A percentile compares a stretch with the other conserved stretches of the same genome.
phyloP scores from a whole-genome alignment of 2,888 invertebrate species.

The Harpalus rufipes region DNA sequence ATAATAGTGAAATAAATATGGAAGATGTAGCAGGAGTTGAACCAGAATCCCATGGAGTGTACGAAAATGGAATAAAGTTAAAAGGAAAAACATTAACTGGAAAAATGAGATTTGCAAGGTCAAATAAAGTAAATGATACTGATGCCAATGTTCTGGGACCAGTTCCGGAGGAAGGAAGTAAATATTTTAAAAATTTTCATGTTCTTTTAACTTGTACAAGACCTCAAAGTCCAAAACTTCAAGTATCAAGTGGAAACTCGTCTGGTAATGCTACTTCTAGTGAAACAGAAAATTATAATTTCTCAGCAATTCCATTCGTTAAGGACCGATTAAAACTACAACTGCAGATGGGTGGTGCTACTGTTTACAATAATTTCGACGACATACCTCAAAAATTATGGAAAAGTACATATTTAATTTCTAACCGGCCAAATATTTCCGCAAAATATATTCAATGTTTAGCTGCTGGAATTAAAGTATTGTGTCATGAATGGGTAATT shows the following conservation, averaged over 20 bases:
- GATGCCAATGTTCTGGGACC: conserved; percentile 80
- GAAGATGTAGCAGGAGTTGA: conserved; percentile 78
- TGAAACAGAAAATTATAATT: conserved; percentile 80
- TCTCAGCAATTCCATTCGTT: conserved; percentile 78
- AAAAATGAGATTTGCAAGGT: conserved; percentile 79
- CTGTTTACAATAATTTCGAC: conserved; percentile 79
- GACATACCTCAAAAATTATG: conserved; percentile 79
- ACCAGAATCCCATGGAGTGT: conserved; percentile 78
- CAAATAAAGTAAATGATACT: conserved; percentile 78
- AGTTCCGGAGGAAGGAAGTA: conserved; percentile 77
- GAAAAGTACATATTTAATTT: conserved; percentile 80
- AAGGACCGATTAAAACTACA: conserved; percentile 81
- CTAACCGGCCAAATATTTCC: conserved; percentile 86
- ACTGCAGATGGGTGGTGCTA: conserved; percentile 82
- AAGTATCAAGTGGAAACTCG: conserved; percentile 37
- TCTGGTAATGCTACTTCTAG: conserved; percentile 77
- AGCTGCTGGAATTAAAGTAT: conserved; percentile 82
- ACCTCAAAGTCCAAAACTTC: conserved; percentile 70
- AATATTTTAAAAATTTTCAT: conserved; percentile 79
- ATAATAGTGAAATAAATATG: conserved; percentile 73
- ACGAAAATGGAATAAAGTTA: conserved; percentile 65
- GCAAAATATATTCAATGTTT: conserved; percentile 87
- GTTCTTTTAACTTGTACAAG: conserved; percentile 81
- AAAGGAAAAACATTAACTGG: conserved; percentile 77
- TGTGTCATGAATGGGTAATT: conserved; percentile 87